Conservation (phyloP, 2,797 vertebrate species). For the Hoplostethus mediterraneus region DNA sequence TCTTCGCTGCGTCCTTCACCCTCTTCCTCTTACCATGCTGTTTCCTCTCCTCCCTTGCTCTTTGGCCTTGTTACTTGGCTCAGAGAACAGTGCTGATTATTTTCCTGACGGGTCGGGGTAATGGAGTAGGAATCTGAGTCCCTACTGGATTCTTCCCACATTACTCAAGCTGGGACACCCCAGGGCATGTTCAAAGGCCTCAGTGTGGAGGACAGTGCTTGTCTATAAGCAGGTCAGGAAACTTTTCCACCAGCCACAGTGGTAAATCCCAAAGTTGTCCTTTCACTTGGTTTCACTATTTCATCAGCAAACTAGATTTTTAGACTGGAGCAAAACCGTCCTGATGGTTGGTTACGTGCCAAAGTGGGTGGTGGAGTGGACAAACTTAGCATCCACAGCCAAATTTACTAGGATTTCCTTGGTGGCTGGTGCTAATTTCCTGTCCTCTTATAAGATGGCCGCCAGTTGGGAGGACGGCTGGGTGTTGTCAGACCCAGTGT, state of each 20-base stretch:
- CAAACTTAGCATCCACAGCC: background rate
- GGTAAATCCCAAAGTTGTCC: background rate
- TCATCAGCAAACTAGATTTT: background rate
- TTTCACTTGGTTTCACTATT: no score
- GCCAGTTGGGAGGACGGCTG: slow-evolving; percentile 11
- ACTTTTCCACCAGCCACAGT: background rate
- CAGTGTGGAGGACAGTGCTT: slow-evolving; percentile 20
- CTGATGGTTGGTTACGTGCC: background rate
- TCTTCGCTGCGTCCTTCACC: slow-evolving; percentile 20
- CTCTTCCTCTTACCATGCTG: slow-evolving; percentile 35
- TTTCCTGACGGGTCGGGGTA: slow-evolving; percentile 65
- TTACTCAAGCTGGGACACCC: slow-evolving; percentile 57
- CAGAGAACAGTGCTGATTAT: slow-evolving; percentile 61
- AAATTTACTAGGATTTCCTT: background rate
- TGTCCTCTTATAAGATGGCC: background rate
- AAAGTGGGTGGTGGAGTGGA: background rate
- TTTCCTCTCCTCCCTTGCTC: slow-evolving; percentile 35
- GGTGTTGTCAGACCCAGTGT: slow-evolving; percentile 20
- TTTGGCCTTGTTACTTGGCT: slow-evolving; percentile 49
- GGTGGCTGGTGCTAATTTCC: slow-evolving; percentile 6
- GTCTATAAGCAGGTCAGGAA: background rate
- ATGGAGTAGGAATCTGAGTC: slow-evolving; percentile 55
- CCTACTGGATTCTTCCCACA: slow-evolving; percentile 59
- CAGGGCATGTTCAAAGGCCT: slow-evolving; percentile 28
- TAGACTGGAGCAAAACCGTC: background rate